phyloP scores from a whole-genome alignment of 2,797 vertebrate species.

The Pseudomugil gertrudae region DNA sequence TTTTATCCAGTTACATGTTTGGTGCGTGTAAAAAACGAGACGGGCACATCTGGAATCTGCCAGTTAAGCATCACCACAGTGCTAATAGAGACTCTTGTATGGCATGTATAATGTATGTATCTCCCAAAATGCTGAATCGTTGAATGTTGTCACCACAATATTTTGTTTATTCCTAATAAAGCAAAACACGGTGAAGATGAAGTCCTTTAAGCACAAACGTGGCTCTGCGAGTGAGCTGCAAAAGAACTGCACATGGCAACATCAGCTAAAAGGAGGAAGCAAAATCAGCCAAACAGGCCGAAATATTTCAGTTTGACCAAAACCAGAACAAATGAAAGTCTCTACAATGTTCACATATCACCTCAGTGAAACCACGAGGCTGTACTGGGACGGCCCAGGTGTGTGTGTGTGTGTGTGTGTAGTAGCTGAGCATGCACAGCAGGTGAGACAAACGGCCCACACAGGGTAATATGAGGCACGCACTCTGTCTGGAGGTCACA shows the following conservation, averaged over 20 bases:
- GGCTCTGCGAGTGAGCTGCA: neutral
- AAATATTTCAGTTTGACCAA: neutral
- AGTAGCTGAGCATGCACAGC: constrained; percentile 31
- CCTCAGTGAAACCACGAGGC: constrained; percentile 8
- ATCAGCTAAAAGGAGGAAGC: neutral
- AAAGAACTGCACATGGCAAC: neutral
- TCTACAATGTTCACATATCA: constrained; percentile 11
- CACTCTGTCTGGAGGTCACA: constrained; percentile 36
- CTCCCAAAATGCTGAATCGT: too few relatives aligned
- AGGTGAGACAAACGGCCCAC: constrained; percentile 37
- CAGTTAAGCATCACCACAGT: too few relatives aligned
- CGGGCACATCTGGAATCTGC: too few relatives aligned
- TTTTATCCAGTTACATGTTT: too few relatives aligned
- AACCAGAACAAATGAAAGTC: constrained; percentile 13
- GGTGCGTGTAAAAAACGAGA: too few relatives aligned
- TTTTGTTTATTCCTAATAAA: too few relatives aligned
- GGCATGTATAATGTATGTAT: too few relatives aligned
- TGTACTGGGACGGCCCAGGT: constrained; percentile 43
- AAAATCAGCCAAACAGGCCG: neutral
- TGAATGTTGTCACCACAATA: too few relatives aligned
- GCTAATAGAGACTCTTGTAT: too few relatives aligned
- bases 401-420: constrained; percentile 49
- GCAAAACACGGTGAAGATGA: too few relatives aligned
- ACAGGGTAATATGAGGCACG: constrained; percentile 11
- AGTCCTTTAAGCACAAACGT: too few relatives aligned